Conservation (phyloP, 2,797 vertebrate genomes). For the Fratercula arctica region DNA sequence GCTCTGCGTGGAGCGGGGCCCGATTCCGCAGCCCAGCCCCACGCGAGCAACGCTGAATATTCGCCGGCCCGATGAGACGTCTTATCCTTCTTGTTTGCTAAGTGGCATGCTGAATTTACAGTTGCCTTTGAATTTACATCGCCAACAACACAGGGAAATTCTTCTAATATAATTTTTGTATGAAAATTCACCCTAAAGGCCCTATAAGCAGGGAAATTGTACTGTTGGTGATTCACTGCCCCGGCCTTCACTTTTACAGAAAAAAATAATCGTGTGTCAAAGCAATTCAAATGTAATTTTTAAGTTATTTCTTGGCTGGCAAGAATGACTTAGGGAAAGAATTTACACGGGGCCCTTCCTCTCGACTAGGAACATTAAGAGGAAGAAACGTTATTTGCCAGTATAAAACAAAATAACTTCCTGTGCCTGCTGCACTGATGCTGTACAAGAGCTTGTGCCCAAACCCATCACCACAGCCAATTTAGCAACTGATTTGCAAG, state of each 20-base stretch:
- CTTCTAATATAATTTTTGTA: slow-evolving; percentile 54
- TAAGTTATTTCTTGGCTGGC: slow-evolving; percentile 56
- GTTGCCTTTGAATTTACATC: slow-evolving; percentile 35
- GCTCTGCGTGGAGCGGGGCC: accelerated
- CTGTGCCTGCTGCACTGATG: slow-evolving; percentile 44
- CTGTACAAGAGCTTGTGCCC: slow-evolving; percentile 36
- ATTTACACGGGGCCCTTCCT: slow-evolving; percentile 45
- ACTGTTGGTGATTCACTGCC: slow-evolving; percentile 22
- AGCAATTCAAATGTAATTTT: slow-evolving; percentile 52
- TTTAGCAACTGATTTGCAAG: slow-evolving; percentile 80
- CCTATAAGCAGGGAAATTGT: slow-evolving; percentile 21
- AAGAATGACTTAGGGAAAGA: slow-evolving; percentile 52
- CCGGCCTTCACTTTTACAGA: slow-evolving; percentile 11
- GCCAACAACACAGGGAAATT: slow-evolving; percentile 33
- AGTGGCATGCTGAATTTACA: slow-evolving; percentile 5
- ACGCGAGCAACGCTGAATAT: neutral
- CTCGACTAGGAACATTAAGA: slow-evolving; percentile 44
- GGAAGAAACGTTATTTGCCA: slow-evolving; percentile 56
- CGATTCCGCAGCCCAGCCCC: neutral
- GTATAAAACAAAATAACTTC: slow-evolving; percentile 69
- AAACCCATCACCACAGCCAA: slow-evolving; percentile 66
- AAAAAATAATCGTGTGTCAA: slow-evolving; percentile 55
- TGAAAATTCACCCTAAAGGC: slow-evolving; percentile 54
- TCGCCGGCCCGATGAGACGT: neutral
- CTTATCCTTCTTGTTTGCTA: neutral